Evolutionary conservation across 1,140 invertebrate genomes (phyloP).

Genomic region (Phymastichus coffea): DNA sequence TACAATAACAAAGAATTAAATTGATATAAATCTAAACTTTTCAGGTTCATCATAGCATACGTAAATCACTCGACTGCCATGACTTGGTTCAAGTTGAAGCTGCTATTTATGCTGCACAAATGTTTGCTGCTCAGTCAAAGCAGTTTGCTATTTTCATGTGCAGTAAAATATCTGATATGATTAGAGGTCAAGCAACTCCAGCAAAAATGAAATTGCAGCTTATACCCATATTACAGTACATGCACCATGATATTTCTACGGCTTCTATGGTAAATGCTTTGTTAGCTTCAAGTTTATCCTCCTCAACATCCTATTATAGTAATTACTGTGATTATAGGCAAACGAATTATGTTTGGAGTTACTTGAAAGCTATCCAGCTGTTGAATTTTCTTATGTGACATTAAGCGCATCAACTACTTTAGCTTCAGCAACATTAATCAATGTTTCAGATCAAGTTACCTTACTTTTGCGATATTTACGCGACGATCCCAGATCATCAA

Average conservation of each 20-base stretch:
- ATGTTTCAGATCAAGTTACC: slow-evolving; percentile 84
- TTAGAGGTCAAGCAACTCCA: slow-evolving; percentile 86
- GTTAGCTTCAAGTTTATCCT: not conserved
- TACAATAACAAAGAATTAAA: not conserved
- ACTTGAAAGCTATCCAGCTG: slow-evolving; percentile 82
- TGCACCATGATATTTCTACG: slow-evolving; percentile 88
- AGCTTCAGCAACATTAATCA: slow-evolving; percentile 83
- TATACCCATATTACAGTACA: slow-evolving; percentile 88
- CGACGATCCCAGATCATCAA: slow-evolving; percentile 67
- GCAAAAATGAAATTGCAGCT: slow-evolving; percentile 88
- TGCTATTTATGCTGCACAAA: slow-evolving; percentile 90
- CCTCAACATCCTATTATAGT: not conserved
- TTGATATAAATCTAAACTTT: slow-evolving; percentile 12
- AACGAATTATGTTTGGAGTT: slow-evolving; percentile 77
- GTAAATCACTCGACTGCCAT: slow-evolving; percentile 89
- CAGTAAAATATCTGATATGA: slow-evolving; percentile 93
- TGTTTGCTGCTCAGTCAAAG: slow-evolving; percentile 90
- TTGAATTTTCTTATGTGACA: slow-evolving; percentile 84
- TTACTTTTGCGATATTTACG: slow-evolving; percentile 57
- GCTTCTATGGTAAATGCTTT: slow-evolving; percentile 71
- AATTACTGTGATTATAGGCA: slow-evolving; percentile 53
- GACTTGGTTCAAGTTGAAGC: slow-evolving; percentile 94
- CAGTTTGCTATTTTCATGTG: slow-evolving; percentile 96
- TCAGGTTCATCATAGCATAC: slow-evolving; percentile 88
- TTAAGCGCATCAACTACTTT: slow-evolving; percentile 86